Conservation (phyloP, 2,797 vertebrate genomes). For the Lerista edwardsae region DNA sequence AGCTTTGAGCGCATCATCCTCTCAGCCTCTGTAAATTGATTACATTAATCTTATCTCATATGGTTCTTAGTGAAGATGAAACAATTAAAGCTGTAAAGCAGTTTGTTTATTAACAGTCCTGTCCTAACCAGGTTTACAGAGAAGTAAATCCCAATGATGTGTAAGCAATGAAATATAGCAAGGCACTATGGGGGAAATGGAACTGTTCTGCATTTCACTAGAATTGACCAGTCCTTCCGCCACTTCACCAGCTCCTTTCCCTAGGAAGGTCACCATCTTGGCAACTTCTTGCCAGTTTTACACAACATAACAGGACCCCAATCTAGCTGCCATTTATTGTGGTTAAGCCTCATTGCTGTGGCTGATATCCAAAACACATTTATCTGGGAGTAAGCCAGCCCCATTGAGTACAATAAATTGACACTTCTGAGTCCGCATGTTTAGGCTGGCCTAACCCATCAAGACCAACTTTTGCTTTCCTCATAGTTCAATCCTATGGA, state of each 20-base stretch:
- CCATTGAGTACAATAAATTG: background rate
- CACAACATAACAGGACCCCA: background rate
- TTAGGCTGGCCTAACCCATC: background rate
- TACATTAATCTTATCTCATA: background rate
- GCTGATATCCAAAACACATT: background rate
- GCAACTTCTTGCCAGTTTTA: slow-evolving; percentile 67
- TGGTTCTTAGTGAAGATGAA: background rate
- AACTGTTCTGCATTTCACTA: slow-evolving; percentile 31
- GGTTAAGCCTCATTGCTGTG: background rate
- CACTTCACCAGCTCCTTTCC: slow-evolving; percentile 53
- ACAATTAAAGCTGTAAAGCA: background rate
- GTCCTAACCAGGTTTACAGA: background rate
- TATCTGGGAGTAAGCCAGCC: background rate
- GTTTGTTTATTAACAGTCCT: background rate
- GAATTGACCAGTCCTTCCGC: slow-evolving; percentile 46
- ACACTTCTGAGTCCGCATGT: background rate
- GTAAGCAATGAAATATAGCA: background rate
- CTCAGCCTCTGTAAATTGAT: background rate
- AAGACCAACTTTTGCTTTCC: background rate
- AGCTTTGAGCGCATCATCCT: background rate
- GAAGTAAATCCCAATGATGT: background rate
- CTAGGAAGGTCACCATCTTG: slow-evolving; percentile 54
- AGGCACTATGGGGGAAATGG: slow-evolving; percentile 15
- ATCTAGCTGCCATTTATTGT: background rate
- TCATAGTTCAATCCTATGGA: too few species aligned